Evolutionary conservation across 2,888 invertebrate species (phyloP), one percentile per base, ranked within the genome.

Genomic region (Nycteola revayana): DNA sequence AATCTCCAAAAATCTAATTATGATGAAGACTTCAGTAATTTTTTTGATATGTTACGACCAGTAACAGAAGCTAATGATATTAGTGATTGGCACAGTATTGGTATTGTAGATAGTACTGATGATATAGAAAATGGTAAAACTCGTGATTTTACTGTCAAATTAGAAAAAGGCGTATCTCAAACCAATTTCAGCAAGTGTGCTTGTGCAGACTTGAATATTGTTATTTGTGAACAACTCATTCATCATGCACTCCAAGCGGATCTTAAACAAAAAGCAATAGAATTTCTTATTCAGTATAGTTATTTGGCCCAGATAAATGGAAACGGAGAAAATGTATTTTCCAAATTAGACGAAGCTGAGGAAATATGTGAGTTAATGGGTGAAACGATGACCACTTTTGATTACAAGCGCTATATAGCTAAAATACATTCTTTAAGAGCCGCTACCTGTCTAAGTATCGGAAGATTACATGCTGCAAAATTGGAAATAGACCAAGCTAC

Each of bases 201-300:
- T 3, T 88, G 88, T 57, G 48, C 74, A 9, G 82, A 86, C 36
- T 60, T 87, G 41, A 75, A 75, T 34, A 71, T 86, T 22, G 61
- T 64, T 20, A 75, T 85, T 50, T 73, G 64, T 49, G 80, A 84
- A 39, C 85, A 88, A 59, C 58, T 88, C 5, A 69, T 84, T 32
- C 46, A 76, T 40, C 88, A 88, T 36, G 81, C 87, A n/a, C 49
- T 57, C 42, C 69, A 75, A 60, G 85, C 88, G 10, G 85, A 86
- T 50, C 49, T 85, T 30, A 82, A 73, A 48, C 49, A 43, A 4
- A 85, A 81, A 66, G 62, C 74, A 22, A 58, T 86, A 21, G 68
- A 82, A 45, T 85, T 83, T 49, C 49, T 74, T 26, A 70, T 85
- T 21, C 67, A 63, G 23, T 82, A 53, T 37, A 58, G 75, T 38